A percentile compares a stretch with the other conserved stretches of the same genome.
Evolutionary conservation across 2,113 vertebrate species (phyloP).

Genomic region (Malurus cyaneus): DNA sequence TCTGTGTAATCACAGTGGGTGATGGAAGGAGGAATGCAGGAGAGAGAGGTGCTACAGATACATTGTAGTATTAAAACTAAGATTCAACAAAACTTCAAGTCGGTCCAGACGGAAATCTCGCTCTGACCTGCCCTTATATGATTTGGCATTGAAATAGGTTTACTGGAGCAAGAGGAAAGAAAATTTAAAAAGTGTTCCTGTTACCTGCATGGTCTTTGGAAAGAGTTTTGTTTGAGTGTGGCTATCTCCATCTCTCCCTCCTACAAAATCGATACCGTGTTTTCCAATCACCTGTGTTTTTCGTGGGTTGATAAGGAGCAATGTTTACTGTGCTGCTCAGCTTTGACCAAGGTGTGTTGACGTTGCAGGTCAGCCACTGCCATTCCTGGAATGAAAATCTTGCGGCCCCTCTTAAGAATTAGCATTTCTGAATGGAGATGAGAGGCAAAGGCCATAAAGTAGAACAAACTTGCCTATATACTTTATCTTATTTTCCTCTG

Average conservation of each 20-base stretch:
- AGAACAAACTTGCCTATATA: neutral
- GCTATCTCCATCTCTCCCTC: neutral
- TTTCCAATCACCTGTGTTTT: neutral
- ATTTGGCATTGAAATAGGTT: neutral
- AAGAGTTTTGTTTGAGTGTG: neutral
- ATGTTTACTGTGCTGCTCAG: neutral
- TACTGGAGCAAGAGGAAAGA: neutral
- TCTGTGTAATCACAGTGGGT: neutral
- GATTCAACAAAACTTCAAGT: neutral
- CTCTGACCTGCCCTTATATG: neutral
- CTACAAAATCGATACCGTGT: accelerated
- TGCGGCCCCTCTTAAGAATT: neutral
- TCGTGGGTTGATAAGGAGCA: neutral
- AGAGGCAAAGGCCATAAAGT: neutral
- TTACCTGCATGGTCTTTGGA: neutral
- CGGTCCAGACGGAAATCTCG: neutral
- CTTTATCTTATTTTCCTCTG: neutral
- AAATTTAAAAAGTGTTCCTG: neutral
- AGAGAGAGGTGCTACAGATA: neutral
- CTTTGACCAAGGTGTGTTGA: neutral
- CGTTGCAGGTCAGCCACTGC: neutral
- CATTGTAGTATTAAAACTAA: neutral
- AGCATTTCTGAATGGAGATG: neutral
- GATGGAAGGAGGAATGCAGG: neutral
- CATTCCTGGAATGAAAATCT: neutral